Percentiles rank a stretch among this genome's conserved stretches.
phyloP scores from a whole-genome alignment of 2,797 vertebrate species.

The Calcarius lapponicus region DNA sequence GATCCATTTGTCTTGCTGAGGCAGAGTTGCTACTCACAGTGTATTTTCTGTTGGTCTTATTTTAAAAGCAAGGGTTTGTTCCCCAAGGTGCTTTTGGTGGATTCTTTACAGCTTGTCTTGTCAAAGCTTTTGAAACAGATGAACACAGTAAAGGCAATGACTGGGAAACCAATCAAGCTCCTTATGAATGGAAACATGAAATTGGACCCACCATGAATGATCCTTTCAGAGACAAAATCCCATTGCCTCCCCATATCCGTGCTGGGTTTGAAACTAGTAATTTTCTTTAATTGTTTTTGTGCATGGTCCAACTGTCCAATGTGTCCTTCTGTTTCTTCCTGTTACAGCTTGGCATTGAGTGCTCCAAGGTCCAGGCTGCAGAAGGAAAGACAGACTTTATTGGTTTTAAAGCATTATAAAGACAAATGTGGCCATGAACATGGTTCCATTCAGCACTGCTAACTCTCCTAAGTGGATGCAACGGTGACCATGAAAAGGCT shows the following conservation, averaged over 20 bases:
- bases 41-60: not conserved
- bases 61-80: not conserved
- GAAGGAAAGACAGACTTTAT: not conserved
- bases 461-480: not conserved
- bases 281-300: not conserved
- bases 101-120: slow-evolving; percentile 1
- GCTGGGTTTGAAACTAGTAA: not conserved
- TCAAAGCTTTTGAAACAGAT: slow-evolving; percentile 12
- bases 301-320: not conserved
- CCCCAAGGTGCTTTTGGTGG: not conserved
- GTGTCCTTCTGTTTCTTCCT: not conserved
- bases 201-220: not conserved
- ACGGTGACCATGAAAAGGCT: not conserved
- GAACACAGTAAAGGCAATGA: not conserved
- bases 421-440: not conserved
- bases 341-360: not conserved
- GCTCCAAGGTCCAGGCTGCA: not conserved
- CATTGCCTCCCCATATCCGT: not conserved
- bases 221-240: not conserved
- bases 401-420: not conserved
- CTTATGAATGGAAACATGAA: not conserved
- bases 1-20: not conserved
- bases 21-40: not conserved
- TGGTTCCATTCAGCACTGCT: not conserved
- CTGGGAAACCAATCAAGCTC: not conserved